Conservation (phyloP, 2,797 vertebrate species). For the Channallabes apus region DNA sequence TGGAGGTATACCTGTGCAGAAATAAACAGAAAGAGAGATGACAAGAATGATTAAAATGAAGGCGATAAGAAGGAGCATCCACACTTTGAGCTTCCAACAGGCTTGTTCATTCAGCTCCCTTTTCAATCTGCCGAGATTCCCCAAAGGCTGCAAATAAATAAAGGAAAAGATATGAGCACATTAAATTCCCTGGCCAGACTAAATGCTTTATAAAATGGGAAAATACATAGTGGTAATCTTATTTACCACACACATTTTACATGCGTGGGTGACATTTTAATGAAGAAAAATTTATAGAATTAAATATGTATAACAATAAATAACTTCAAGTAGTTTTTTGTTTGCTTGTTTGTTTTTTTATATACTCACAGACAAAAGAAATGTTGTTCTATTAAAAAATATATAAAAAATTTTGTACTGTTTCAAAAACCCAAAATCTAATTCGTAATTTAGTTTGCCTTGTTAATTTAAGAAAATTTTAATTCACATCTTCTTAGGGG, state of each 20-base stretch:
- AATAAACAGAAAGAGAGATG: conserved; percentile 49
- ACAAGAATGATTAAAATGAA: conserved; percentile 50
- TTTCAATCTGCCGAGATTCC: neutral
- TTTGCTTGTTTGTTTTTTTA: neutral
- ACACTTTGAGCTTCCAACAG: conserved; percentile 54
- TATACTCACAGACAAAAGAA: neutral
- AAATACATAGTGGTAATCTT: neutral
- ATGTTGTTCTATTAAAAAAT: too few species aligned
- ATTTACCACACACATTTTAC: too few species aligned
- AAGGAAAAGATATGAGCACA: neutral
- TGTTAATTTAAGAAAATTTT: too few species aligned
- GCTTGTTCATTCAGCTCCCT: conserved; percentile 48
- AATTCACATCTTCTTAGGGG: too few species aligned
- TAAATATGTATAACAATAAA: neutral
- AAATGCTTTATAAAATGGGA: neutral
- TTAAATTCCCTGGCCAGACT: neutral
- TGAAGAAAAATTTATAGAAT: neutral
- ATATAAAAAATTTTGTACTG: too few species aligned
- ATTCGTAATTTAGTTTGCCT: too few species aligned
- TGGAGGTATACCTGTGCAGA: conserved; percentile 64
- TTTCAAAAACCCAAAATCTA: too few species aligned
- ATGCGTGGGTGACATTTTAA: neutral
- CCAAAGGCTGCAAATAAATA: conserved; percentile 22
- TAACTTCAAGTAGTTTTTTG: neutral
- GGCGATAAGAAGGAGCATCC: conserved; percentile 60